Conservation (phyloP, 2,888 invertebrate genomes). For the Hypomecis punctinalis region DNA sequence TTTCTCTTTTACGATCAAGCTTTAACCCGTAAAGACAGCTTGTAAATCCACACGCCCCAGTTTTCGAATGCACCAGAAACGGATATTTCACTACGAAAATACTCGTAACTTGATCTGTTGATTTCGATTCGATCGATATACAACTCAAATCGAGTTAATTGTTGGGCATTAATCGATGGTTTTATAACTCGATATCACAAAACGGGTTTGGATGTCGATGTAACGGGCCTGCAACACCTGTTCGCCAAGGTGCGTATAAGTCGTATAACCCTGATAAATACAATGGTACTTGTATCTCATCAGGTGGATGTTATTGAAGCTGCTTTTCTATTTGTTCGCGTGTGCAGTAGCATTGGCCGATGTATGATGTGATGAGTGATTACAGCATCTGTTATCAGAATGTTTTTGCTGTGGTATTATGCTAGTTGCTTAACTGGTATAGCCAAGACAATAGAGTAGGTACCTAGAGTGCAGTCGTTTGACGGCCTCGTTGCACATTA, state of each 20-base stretch:
- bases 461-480: neutral
- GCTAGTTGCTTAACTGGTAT: constrained; percentile 8
- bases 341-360: constrained; percentile 51
- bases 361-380: constrained; percentile 48
- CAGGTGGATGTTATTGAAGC: constrained; percentile 5
- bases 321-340: constrained; percentile 16
- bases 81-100: constrained; percentile 34
- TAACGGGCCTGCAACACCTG: constrained; percentile 68
- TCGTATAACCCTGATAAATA: constrained; percentile 47
- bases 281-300: constrained; percentile 6
- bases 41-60: constrained; percentile 32
- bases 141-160: constrained; percentile 32
- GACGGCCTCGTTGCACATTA: constrained; percentile 13
- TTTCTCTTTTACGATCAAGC: constrained; percentile 28
- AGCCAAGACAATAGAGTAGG: constrained; percentile 8
- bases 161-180: constrained; percentile 49
- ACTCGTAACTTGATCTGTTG: constrained; percentile 22
- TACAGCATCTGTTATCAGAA: constrained; percentile 48
- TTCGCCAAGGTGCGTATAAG: constrained; percentile 38
- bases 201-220: constrained; percentile 56
- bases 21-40: constrained; percentile 20
- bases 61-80: constrained; percentile 19
- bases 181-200: constrained; percentile 53
- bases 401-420: constrained; percentile 17
- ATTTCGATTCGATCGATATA: constrained; percentile 30